Base-by-base conservation (phyloP, 2,797 vertebrate genomes). In the Lateolabrax maculatus region DNA sequence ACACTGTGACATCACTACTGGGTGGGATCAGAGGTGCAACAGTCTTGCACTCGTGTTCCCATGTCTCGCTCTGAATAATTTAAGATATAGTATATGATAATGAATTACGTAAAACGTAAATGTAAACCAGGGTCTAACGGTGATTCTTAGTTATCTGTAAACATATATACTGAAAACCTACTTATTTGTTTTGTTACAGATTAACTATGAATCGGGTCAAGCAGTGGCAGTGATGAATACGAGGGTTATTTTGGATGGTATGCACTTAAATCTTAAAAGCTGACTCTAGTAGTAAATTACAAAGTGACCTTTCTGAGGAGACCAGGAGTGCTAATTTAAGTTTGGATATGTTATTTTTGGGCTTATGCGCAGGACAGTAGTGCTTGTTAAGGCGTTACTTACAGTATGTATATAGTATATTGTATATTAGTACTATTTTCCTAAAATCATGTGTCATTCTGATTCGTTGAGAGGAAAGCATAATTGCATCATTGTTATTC, bases 401-500 rank as follows among this genome's bases (percentile, higher is more conserved):
- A n/a, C n/a, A n/a, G n/a, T 51, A 7, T n/a, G 2, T 15, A 39
- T 27, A 31, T 27, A 44, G 21, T 55, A 18, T 31, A 44, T n/a
- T 2, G n/a, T 58, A 31, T 36, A 49, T 48, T 46, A 29, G 21
- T 44, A 19, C 7, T 49, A 53, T 29, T 25, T 10, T n/a, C 15
- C n/a, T 44, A 27, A 64, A 65, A 16, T 34, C 25, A 19, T 46
- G 39, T 6, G 52, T 49, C 13, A 51, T 65, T 61, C 13, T 34
- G 41, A 61, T 67, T 56, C 72, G 67, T 56, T 55, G 41, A 21
- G 49, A 1, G 12, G 11, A 63, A 25, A 67, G 1, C 37, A 72
- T 51, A 23, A 49, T 23, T 64, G 10, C 10, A 15, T 57, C 23
- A 13, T 49, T 48, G 27, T 63, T 23, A 71, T 66, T 72, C 52